Evolutionary conservation across 2,797 vertebrate species (phyloP).

Genomic region (Merluccius polli): DNA sequence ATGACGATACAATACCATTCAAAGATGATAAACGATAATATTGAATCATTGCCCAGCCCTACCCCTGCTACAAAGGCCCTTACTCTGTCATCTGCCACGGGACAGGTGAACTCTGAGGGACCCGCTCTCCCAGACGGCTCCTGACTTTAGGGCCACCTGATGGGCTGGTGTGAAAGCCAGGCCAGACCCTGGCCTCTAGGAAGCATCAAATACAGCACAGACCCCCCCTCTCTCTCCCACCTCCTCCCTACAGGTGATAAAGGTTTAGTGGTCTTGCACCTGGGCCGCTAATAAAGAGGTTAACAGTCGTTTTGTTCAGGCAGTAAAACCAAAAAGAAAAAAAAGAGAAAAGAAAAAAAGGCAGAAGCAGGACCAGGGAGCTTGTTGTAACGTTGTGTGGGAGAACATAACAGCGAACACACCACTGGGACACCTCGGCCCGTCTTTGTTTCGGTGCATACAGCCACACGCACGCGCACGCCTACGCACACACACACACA

Average conservation of each 20-base stretch:
- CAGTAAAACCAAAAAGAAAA: constrained; percentile 50
- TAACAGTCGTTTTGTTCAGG: constrained; percentile 55
- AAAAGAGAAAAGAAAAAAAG: not conserved
- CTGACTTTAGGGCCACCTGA: constrained; percentile 10
- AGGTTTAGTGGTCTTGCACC: constrained; percentile 59
- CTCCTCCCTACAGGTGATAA: constrained; percentile 55
- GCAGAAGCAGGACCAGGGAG: constrained; percentile 48
- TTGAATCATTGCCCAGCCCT: no score
- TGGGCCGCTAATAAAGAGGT: constrained; percentile 67
- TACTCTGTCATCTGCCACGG: not conserved
- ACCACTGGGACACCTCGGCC: constrained; percentile 49
- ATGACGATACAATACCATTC: no score
- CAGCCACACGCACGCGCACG: constrained; percentile 20
- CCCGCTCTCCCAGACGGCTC: constrained; percentile 26
- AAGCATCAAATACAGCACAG: constrained; percentile 36
- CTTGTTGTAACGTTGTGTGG: constrained; percentile 58
- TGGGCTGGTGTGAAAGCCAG: constrained; percentile 20
- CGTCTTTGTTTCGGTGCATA: constrained; percentile 36
- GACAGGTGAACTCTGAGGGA: constrained; percentile 24
- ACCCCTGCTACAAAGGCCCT: not conserved
- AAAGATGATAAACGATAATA: no score
- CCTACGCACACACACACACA: constrained; percentile 24
- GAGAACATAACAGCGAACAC: constrained; percentile 45
- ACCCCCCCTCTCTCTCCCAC: constrained; percentile 4
- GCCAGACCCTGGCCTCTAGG: constrained; percentile 28